Evolutionary conservation across 2,113 vertebrate genomes (phyloP), one percentile per base, ranked within the genome.

Genomic region (Rhodinocichla rosea): DNA sequence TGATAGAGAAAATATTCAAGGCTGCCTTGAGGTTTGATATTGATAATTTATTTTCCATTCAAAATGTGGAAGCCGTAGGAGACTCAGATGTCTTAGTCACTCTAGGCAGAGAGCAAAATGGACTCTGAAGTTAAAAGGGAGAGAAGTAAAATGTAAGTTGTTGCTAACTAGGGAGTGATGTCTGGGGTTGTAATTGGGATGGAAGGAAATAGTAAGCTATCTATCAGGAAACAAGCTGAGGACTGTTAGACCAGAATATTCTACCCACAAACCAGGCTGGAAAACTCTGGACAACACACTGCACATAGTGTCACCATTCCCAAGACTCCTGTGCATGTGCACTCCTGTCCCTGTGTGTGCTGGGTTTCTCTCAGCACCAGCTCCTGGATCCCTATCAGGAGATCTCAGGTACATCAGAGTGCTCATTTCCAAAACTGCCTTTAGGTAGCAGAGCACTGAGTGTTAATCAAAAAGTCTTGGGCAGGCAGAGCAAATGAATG

Each of bases 11-110:
- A 24, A 56, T 70, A 83, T 52, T 63, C 35, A 78, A 67, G 84
- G 63, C 12, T 82, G 15, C 33, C 22, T 81, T 93, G 30, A 40
- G 26, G 30, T 77, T 85, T 59, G 22, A 56, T 67, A 71, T 11
- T 56, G 52, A 18, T 67, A 59, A 67, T 88, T 90, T 88, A 67
- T 83, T 86, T 93, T 94, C 60, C 27, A 52, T 83, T 87, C 63
- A 86, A 83, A 94, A 78, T 45, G 15, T 44, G 40, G 71, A 83
- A 67, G 15, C 28, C 33, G 9, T 49, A 50, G 35, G 39, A 93
- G 64, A 68, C 17, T 82, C 79, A 52, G 37, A 44, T 86, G 52
- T 70, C 70, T 70, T 74, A 86, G 75, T 74, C 71, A 78, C 68
- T 83, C 22, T 57, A 71, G 79, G 59, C 79, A 90, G 19, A 81